Conservation (phyloP, 1,140 invertebrate genomes). For the Drosophila bipectinata region DNA sequence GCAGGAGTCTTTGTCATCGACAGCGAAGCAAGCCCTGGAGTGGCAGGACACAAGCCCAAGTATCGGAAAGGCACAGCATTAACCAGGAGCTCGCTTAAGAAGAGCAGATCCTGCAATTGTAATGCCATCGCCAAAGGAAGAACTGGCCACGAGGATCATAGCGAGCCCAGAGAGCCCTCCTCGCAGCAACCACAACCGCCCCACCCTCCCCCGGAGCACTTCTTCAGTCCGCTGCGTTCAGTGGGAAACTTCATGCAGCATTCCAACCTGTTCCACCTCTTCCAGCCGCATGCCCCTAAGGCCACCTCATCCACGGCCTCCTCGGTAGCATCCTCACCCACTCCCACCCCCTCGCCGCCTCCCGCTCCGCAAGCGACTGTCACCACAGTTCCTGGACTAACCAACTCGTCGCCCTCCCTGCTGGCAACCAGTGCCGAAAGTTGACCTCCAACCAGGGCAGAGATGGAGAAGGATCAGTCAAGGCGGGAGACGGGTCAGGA, state of each 20-base stretch:
- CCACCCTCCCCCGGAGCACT: constrained; percentile 43
- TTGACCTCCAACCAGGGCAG: constrained; percentile 42
- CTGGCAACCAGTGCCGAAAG: constrained; percentile 58
- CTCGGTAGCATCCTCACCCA: constrained; percentile 13
- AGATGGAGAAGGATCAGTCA: neutral
- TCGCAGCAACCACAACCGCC: constrained; percentile 7
- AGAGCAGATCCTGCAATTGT: constrained; percentile 71
- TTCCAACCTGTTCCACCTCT: constrained; percentile 82
- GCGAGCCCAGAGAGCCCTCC: constrained; percentile 14
- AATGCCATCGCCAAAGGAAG: constrained; percentile 36
- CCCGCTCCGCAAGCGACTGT: constrained; percentile 13
- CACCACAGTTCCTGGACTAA: constrained; percentile 10
- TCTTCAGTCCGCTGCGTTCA: constrained; percentile 71
- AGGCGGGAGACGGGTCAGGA: constrained; percentile 5
- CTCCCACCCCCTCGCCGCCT: constrained; percentile 17
- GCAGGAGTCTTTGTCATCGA: constrained; percentile 71
- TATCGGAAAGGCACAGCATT: constrained; percentile 65
- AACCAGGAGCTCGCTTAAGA: constrained; percentile 55
- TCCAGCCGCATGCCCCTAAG: constrained; percentile 60
- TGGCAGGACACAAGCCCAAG: constrained; percentile 70
- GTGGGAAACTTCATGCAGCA: constrained; percentile 78
- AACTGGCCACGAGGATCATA: constrained; percentile 20
- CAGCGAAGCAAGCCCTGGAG: constrained; percentile 51
- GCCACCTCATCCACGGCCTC: constrained; percentile 28
- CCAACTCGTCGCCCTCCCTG: constrained; percentile 57